phyloP scores from a whole-genome alignment of 2,797 vertebrate species.

The Aeoliscus strigatus region DNA sequence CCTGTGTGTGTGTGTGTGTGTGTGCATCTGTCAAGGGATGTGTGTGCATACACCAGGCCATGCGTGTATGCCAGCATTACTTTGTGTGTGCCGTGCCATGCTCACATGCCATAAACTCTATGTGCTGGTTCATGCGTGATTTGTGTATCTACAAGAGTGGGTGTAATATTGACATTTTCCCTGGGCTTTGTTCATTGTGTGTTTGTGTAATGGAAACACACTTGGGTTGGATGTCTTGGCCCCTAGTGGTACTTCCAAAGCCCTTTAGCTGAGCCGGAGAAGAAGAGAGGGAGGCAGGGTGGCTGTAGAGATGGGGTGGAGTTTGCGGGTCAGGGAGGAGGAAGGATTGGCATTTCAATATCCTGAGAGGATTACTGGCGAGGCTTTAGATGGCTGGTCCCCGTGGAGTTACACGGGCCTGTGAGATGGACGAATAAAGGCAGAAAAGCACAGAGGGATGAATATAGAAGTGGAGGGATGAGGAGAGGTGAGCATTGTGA shows the following conservation, averaged over 20 bases:
- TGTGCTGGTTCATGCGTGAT: conserved; percentile 25
- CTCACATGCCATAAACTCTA: conserved; percentile 16
- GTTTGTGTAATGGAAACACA: conserved; percentile 19
- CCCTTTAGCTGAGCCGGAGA: conserved; percentile 51
- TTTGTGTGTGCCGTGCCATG: conserved; percentile 3
- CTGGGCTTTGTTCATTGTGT: background rate
- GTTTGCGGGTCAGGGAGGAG: conserved; percentile 52
- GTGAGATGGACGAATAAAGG: conserved; percentile 49
- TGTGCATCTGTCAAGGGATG: conserved; percentile 10
- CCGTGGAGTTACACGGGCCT: conserved; percentile 49
- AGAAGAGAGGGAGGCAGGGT: conserved; percentile 39
- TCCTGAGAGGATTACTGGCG: conserved; percentile 71
- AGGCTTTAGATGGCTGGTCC: conserved; percentile 60
- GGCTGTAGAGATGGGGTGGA: conserved; percentile 44
- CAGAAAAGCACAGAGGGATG: conserved; percentile 31
- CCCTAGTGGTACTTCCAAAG: conserved; percentile 53
- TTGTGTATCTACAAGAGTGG: conserved; percentile 18
- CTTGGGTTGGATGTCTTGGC: conserved; percentile 33
- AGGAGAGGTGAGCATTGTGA: conserved; percentile 37
- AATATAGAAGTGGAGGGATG: conserved; percentile 32
- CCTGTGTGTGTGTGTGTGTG: conserved; percentile 14
- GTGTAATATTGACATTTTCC: conserved; percentile 20
- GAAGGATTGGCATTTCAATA: conserved; percentile 76
- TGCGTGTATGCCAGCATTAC: conserved; percentile 6
- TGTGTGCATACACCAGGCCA: conserved; percentile 8